These are phyloP conservation scores for Trachops cirrhosus DNA, from an alignment of 2,797 vertebrate species.

Conservation along the genomic window DNA sequence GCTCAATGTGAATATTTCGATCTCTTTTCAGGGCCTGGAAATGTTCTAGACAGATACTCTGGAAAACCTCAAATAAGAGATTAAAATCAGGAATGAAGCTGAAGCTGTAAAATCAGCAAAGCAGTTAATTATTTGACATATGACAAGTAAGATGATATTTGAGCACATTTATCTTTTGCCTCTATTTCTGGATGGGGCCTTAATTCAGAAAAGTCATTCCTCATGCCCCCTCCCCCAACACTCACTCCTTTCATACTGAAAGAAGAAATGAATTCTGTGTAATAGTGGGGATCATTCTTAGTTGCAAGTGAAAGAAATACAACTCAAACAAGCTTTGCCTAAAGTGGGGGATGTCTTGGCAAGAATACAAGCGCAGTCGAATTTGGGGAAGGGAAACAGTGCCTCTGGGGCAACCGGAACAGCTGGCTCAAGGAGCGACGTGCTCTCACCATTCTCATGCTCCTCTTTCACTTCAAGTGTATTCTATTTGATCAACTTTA, in stretches of 20 bases:
- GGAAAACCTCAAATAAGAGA: not conserved
- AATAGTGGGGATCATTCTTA: not conserved
- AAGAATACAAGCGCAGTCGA: not conserved
- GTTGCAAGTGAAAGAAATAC: not conserved
- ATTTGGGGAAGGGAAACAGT: not conserved
- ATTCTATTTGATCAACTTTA: not conserved
- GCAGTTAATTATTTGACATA: not conserved
- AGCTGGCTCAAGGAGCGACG: not conserved
- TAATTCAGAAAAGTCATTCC: not conserved
- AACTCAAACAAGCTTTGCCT: not conserved
- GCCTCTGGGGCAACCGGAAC: not conserved
- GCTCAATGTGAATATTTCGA: not conserved
- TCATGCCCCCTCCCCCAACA: not conserved
- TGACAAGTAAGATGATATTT: not conserved
- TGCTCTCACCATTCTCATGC: not conserved
- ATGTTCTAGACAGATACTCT: not conserved
- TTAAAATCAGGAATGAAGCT: not conserved
- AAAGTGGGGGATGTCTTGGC: not conserved
- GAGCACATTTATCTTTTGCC: not conserved
- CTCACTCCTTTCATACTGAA: not conserved
- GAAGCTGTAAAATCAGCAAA: constrained; percentile 25
- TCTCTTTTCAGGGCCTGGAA: not conserved
- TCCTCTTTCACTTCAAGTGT: not conserved
- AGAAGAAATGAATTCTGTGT: not conserved
- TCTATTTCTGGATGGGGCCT: not conserved